Base-by-base conservation (phyloP, 2,113 vertebrate genomes). In the Physeter macrocephalus region DNA sequence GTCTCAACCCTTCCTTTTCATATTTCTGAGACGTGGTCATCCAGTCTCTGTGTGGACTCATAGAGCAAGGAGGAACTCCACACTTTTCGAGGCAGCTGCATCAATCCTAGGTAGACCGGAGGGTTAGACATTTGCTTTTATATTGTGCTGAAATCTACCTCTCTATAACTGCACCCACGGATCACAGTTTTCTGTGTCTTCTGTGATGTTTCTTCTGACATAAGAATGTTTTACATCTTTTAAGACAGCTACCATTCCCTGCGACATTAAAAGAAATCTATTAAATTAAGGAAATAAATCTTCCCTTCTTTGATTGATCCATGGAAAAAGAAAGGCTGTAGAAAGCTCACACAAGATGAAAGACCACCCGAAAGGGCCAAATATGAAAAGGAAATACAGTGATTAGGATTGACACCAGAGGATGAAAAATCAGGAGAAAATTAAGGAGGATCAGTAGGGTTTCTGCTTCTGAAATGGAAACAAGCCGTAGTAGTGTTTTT, bases 391-490 rank as follows among this genome's bases (percentile, higher is more conserved):
- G 69, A 93, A 96, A 72, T 64, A 46, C 59, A 83, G 61, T 59
- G 20, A 54, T 61, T 54, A 88, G 25, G 69, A 82, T 6, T 34
- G 34, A 75, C 14, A 14, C 18, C 31, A 0, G 69, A 57, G 41
- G 36, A 52, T 27, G 41, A 93, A 74, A 80, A 75, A 23, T 36
- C n/a, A 71, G 46, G 36, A 49, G 57, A 71, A 93, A 81, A 67
- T n/a, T 82, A 72, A 92, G 46, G 31, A 62, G 12, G 15, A 94
- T 74, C 4, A 49, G 43, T 8, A 59, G 66, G 57, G 5, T 43
- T 83, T 72, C 23, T 87, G 59, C n/a, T 90, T 59, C 46, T 87
- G 81, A 97, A 91, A 72, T 72, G 59, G 62, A 80, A 95, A 86
- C 5, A 69, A 84, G 14, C 7, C 6, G 61, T 39, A 75, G 72